Evolutionary conservation across 2,113 vertebrate species (phyloP), one percentile per base, ranked within the genome.

Genomic region (Dasyprocta punctata): DNA sequence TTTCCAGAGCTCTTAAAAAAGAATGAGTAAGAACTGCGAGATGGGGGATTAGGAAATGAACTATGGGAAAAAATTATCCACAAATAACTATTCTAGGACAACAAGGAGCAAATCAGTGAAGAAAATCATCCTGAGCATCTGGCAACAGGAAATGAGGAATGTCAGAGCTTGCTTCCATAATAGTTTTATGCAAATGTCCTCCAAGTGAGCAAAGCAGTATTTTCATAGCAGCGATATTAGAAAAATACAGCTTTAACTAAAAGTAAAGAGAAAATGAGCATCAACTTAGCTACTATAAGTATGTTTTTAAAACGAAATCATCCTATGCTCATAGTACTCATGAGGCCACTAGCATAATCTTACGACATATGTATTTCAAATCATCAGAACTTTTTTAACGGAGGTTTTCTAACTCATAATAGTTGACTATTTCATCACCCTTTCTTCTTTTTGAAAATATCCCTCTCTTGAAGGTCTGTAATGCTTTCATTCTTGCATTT

Each of bases 261-360:
- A 58, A 47, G 12, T 13, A 38, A 6, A 61, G 80, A 83, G 5
- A 47, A 69, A 81, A 0, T 58, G 24, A 86, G 47, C 71, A 54
- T 17, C n/a, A 73, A 84, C 2, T 78, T 0, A 71, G 16, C 10
- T 89, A 33, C 90, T 47, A 41, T 36, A 88, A 67, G 17, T 65
- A 83, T 95, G 52, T 63, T 65, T 71, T 83, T 63, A n/a, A 80
- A 88, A 86, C 36, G 13, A 71, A 92, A 86, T 11, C 0, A 75
- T 0, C 16, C 12, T 71, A 36, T 71, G 3, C 60, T 26, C 11
- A 38, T 2, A 75, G 20, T 2, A 83, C 8, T 52, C 1, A 24
- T 83, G 56, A 61, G 17, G 11, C 16, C 14, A 36, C 3, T 47
- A 58, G 3, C 2, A 91, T 26, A 24, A 7, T 44, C 94, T 69